These are phyloP conservation scores for Paratrypauchen microcephalus DNA, from an alignment of 2,797 vertebrate species.

Conservation along the genomic window DNA sequence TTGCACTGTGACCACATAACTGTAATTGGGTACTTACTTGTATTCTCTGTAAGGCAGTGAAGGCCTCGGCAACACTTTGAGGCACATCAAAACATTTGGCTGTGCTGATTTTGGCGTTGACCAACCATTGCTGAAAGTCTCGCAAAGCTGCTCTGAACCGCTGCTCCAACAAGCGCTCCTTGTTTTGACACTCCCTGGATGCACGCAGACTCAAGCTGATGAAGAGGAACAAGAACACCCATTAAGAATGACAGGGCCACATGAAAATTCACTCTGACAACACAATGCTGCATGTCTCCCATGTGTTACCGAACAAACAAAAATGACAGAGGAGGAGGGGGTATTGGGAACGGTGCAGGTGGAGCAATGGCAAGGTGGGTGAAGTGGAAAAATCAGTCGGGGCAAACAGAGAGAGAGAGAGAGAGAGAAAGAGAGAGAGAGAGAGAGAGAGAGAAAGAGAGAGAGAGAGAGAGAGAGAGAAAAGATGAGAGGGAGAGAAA, in stretches of 20 bases:
- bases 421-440: background rate
- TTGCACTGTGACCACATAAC: background rate
- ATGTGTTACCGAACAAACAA: conserved; percentile 33
- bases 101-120: conserved; percentile 90
- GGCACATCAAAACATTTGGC: conserved; percentile 95
- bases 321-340: conserved; percentile 15
- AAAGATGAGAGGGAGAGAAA: background rate
- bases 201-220: conserved; percentile 90
- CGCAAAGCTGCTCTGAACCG: conserved; percentile 84
- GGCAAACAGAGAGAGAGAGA: conserved; percentile 34
- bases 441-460: too few relatives aligned
- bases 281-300: conserved; percentile 18
- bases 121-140: conserved; percentile 94
- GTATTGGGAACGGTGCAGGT: conserved; percentile 66
- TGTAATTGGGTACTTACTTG: conserved; percentile 78
- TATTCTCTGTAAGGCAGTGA: conserved; percentile 87
- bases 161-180: conserved; percentile 93
- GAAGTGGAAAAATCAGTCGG: conserved; percentile 74
- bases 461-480: conserved; percentile 13
- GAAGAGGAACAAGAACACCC: conserved; percentile 14
- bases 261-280: conserved; percentile 11
- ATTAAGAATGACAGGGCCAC: conserved; percentile 4
- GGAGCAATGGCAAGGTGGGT: conserved; percentile 67
- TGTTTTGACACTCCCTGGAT: conserved; percentile 91
- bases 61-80: conserved; percentile 86